Conservation (phyloP, 2,888 invertebrate genomes). For the Meandrusa payeni region DNA sequence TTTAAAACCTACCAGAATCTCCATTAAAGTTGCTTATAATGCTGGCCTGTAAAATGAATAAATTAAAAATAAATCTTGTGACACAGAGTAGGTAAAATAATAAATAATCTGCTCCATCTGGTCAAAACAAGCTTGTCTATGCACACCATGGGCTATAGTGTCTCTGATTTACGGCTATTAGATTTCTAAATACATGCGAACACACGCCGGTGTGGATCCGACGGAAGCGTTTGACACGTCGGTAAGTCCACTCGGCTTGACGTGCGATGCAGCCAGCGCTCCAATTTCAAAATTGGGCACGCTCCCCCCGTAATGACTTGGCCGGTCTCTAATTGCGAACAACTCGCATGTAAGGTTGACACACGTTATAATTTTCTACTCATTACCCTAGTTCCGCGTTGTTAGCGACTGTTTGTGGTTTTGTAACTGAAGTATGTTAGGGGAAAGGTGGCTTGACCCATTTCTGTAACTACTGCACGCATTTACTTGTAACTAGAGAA, state of each 20-base stretch:
- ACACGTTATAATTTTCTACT: conserved; percentile 25
- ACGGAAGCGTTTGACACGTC: conserved; percentile 21
- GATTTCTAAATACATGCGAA: too few relatives aligned
- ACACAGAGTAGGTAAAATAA: too few relatives aligned
- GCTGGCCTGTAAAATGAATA: too few relatives aligned
- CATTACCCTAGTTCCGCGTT: conserved; percentile 14
- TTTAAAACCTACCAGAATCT: too few relatives aligned
- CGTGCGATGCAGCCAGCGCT: conserved; percentile 27
- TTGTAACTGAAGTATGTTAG: neutral
- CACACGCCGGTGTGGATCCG: neutral
- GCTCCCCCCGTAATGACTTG: conserved; percentile 45
- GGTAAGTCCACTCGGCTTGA: conserved; percentile 3
- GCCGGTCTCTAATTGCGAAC: conserved; percentile 62
- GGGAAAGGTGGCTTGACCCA: conserved; percentile 2
- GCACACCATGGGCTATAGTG: too few relatives aligned
- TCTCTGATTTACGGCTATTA: too few relatives aligned
- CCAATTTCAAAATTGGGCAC: conserved; percentile 42
- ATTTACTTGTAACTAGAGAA: too few relatives aligned
- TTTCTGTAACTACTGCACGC: conserved; percentile 1
- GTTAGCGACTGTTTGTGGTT: conserved; percentile 1
- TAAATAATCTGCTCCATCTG: too few relatives aligned
- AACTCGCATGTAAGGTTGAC: conserved; percentile 48
- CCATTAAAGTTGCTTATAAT: too few relatives aligned
- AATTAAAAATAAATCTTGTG: too few relatives aligned
- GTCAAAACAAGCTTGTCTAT: too few relatives aligned